Evolutionary conservation across 64 coral and sea anemone species (phyloP).

Genomic region (Montipora foliosa): DNA sequence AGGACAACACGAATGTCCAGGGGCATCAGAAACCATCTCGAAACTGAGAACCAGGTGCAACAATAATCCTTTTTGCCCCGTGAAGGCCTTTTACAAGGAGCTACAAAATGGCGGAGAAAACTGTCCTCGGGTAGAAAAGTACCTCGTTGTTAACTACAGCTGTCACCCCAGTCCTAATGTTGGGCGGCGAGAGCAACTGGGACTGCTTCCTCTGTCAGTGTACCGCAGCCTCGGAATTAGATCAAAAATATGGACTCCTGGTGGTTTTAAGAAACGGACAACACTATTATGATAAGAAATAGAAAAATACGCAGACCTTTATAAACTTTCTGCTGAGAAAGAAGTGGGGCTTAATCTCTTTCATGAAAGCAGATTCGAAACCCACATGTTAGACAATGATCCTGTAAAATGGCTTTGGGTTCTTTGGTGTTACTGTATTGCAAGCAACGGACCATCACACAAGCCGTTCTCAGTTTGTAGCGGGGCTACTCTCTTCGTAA

Average conservation of each 20-base stretch:
- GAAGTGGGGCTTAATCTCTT: background rate
- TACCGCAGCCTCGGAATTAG: slow-evolving; percentile 58
- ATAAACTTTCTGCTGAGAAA: background rate
- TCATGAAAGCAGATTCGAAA: background rate
- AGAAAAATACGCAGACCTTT: background rate
- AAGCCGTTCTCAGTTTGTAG: background rate
- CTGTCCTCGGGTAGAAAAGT: slow-evolving; percentile 82
- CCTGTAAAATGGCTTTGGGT: no score
- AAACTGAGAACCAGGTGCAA: slow-evolving; percentile 88
- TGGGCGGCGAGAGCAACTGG: slow-evolving; percentile 81
- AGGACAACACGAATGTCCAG: slow-evolving; percentile 69
- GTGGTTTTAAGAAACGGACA: background rate
- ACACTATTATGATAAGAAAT: background rate
- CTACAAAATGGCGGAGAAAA: slow-evolving; percentile 95
- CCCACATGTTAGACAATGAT: background rate
- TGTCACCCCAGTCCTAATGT: slow-evolving; percentile 76
- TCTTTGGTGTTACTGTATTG: background rate
- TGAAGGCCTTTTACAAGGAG: slow-evolving; percentile 73
- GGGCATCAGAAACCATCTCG: slow-evolving; percentile 87
- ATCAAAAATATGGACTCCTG: slow-evolving; percentile 55
- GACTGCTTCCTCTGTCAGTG: slow-evolving; percentile 83
- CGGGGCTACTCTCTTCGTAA: no score
- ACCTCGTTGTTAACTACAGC: slow-evolving; percentile 80
- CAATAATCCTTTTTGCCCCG: slow-evolving; percentile 76
- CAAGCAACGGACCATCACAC: background rate